Evolutionary conservation across 2,888 invertebrate species (phyloP).

Genomic region (Phymatocera aterrima): DNA sequence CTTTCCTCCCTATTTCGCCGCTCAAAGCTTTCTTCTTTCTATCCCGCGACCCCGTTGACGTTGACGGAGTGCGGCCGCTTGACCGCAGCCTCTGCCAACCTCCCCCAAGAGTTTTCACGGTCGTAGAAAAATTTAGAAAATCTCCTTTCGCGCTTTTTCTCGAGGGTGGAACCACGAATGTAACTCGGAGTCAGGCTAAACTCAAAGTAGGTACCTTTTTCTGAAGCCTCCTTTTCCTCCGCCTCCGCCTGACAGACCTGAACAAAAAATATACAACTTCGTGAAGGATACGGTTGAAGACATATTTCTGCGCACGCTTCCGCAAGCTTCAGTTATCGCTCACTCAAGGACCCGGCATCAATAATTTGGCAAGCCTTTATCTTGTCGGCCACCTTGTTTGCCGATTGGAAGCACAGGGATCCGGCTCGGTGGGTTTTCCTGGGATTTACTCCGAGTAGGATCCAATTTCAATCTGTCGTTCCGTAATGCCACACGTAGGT

Average conservation of each 20-base stretch:
- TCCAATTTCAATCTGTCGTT: conserved; percentile 60
- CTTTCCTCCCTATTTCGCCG: background rate
- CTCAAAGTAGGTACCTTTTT: too few species aligned
- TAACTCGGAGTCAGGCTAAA: too few species aligned
- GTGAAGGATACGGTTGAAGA: background rate
- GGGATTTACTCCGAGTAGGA: conserved; percentile 50
- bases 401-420: conserved; percentile 44
- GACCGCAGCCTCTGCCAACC: background rate
- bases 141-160: background rate
- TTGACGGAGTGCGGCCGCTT: conserved; percentile 62
- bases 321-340: conserved; percentile 54
- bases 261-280: background rate
- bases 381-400: conserved; percentile 55
- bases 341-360: conserved; percentile 55
- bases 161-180: too few species aligned
- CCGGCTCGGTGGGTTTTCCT: conserved; percentile 26
- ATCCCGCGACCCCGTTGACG: conserved; percentile 56
- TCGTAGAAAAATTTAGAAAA: conserved; percentile 21
- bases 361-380: conserved; percentile 53
- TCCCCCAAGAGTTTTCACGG: background rate
- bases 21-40: background rate
- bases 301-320: background rate
- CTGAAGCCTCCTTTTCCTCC: too few species aligned
- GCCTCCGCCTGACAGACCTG: background rate
- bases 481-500: conserved; percentile 49